Base-by-base conservation (phyloP, 1,140 invertebrate genomes). In the Leptoteleia sp. region DNA sequence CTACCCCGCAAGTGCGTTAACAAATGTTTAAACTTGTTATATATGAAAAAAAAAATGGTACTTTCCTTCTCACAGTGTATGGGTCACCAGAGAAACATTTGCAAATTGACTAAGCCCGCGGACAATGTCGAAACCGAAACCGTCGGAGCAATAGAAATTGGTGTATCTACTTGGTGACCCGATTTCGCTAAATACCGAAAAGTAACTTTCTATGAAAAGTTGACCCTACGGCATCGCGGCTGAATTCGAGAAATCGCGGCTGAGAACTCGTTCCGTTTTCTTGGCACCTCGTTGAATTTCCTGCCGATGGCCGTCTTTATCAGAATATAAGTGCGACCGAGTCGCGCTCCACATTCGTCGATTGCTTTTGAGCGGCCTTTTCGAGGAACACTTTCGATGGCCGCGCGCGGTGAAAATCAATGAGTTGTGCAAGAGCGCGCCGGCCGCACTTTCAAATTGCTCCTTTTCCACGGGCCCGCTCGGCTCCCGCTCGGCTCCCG, bases 391-490 rank as follows among this genome's bases (percentile, higher is more conserved):
- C 76, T 79, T 79, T 79, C 70, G 62, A 40, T 79, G 59, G 43
- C 19, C 47, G 50, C 37, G 12, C 42, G 8, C 52, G 71, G 76
- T 76, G 81, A 78, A 80, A 80, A 82, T 80, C 48, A 72, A 82
- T 80, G 67, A 64, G 35, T 62, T 64, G 50, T 57, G 40, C 45
- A 59, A 76, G 75, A 71, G 61, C 57, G 54, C 19, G 25, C 19
- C 62, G 47, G 64, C 37, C 76, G 35, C 25, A 85, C 81, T 85
- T 82, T 85, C 82, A 81, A 83, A 82, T 81, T 79, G 76, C 64
- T 79, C 75, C 76, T 82, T 81, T 83, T 81, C 72, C 76, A 47
- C 67, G 48, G 40, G n/a, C n/a, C n/a, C n/a, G n/a, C n/a, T n/a
- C n/a, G n/a, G n/a, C n/a, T n/a, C n/a, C n/a, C n/a, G n/a, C n/a